Base-by-base conservation (phyloP, 2,113 vertebrate genomes). In the Struthidea cinerea region DNA sequence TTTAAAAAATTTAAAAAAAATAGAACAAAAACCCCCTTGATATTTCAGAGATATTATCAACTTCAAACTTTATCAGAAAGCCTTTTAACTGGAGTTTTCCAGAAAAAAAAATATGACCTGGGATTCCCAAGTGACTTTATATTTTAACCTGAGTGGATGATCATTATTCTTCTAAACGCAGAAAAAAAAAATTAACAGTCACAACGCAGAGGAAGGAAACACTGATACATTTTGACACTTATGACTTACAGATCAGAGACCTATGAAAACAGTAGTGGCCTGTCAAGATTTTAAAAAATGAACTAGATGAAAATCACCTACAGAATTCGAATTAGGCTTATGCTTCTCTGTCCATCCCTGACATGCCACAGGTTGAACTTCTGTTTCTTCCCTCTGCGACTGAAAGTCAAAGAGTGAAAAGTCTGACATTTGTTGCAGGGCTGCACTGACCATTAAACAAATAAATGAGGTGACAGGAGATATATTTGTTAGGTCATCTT, bases 191-290 rank as follows among this genome's bases (percentile, higher is more conserved):
- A 42, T 82, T 68, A 87, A 50, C 13, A 74, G 52, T 67, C 59
- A 68, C 17, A 18, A 56, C 60, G 46, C 30, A 65, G 33, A 70
- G 56, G 44, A 91, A 84, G 49, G 64, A 69, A 92, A 92, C 56
- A 77, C 44, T 75, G 76, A 84, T 92, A 55, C 16, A 71, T 74
- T 93, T 85, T 94, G 91, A 94, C 69, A 87, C 22, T 64, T 84
- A 26, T 0, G 30, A 84, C 69, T 92, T 94, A 46, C 60, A 91
- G 84, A 90, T 89, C 84, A 93, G 68, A 87, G 73, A 78, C 47
- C 63, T 81, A 19, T 65, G 75, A 90, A 91, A 92, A 84, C 16
- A 77, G 27, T 55, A 59, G 52, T 74, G 39, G 70, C 35, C 56
- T 87, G 77, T 75, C 42, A 87, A 78, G 80, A 67, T 77, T 61